Evolutionary conservation across 2,888 invertebrate genomes (phyloP).

Genomic region (Pteria penguin): DNA sequence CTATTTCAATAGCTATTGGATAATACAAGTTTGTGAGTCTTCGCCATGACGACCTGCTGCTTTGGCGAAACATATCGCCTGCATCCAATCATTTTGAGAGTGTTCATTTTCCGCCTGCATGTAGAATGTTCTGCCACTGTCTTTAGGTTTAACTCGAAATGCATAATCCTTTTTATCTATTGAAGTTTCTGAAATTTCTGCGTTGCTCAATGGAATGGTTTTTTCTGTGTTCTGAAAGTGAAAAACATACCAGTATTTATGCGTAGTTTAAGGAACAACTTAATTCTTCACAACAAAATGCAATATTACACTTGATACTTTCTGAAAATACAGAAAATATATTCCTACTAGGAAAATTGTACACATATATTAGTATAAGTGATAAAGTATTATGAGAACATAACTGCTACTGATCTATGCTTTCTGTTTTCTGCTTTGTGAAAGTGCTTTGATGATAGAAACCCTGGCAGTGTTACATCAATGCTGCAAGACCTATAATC

Average conservation of each 20-base stretch:
- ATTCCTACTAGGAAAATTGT: no score
- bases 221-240: conserved; percentile 71
- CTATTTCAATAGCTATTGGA: conserved; percentile 64
- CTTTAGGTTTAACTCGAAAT: conserved; percentile 76
- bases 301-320: no score
- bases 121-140: conserved; percentile 75
- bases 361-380: no score
- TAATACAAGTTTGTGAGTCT: conserved; percentile 75
- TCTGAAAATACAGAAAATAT: no score
- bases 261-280: background rate
- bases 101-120: conserved; percentile 77
- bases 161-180: conserved; percentile 77
- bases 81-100: conserved; percentile 79
- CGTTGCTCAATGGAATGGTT: conserved; percentile 74
- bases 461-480: no score
- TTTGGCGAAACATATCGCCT: conserved; percentile 79
- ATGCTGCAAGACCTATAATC: no score
- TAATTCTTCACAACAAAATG: no score
- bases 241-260: conserved; percentile 28
- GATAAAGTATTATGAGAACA: no score
- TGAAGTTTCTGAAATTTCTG: conserved; percentile 76
- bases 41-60: conserved; percentile 73
- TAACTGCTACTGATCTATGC: no score
- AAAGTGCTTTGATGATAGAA: no score
- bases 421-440: no score